phyloP scores from a whole-genome alignment of 1,140 invertebrate species.

The Zaprionus ornatus region DNA sequence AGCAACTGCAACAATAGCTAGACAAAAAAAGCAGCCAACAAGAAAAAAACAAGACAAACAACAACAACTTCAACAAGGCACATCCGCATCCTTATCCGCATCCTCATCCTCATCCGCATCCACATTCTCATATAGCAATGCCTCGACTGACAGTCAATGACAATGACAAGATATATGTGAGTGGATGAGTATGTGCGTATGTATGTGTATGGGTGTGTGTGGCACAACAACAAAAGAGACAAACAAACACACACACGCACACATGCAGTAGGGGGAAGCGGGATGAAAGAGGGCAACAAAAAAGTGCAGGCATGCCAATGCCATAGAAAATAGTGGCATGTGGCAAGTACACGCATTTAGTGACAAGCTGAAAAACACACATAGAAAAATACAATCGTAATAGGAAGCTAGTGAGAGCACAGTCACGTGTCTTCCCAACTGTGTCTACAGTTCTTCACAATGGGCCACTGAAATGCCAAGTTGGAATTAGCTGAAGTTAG shows the following conservation, averaged over 20 bases:
- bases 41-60: conserved; percentile 12
- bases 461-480: background rate
- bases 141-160: conserved; percentile 42
- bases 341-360: conserved; percentile 49
- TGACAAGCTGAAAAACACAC: conserved; percentile 40
- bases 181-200: too few species aligned
- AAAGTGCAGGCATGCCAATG: conserved; percentile 19
- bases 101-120: conserved; percentile 23
- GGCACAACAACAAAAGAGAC: conserved; percentile 26
- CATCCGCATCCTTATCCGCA: conserved; percentile 40
- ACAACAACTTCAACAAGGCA: conserved; percentile 30
- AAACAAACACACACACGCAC: conserved; percentile 3
- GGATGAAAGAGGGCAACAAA: conserved; percentile 2
- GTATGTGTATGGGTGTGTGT: too few species aligned
- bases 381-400: conserved; percentile 29
- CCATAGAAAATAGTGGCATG: conserved; percentile 41
- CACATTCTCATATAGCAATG: conserved; percentile 30
- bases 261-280: background rate
- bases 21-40: background rate
- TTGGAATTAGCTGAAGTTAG: background rate
- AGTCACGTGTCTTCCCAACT: conserved; percentile 9
- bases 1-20: conserved; percentile 31
- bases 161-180: conserved; percentile 42
- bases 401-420: conserved; percentile 9
- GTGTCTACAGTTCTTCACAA: conserved; percentile 11